Conservation (phyloP, 2,888 invertebrate species). For the Spodoptera littoralis region DNA sequence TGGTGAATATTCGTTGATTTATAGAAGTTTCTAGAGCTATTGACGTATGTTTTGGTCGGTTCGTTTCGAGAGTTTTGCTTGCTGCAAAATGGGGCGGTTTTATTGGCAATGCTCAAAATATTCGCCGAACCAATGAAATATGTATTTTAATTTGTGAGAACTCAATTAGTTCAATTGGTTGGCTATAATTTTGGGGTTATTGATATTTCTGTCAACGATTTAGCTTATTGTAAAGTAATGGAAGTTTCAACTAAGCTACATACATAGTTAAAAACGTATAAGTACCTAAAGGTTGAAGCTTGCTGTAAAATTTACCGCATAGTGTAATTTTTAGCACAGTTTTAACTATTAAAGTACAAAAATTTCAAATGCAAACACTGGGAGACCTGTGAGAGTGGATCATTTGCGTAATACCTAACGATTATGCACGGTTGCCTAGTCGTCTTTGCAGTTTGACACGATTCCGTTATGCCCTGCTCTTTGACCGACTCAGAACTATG, state of each 20-base stretch:
- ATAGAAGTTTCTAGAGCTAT: slow-evolving; percentile 13
- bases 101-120: background rate
- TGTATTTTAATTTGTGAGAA: background rate
- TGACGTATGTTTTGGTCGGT: slow-evolving; percentile 7
- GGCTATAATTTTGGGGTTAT: no score
- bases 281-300: no score
- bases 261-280: no score
- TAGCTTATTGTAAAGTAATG: no score
- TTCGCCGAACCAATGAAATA: background rate
- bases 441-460: slow-evolving; percentile 54
- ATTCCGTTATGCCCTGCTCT: slow-evolving; percentile 20
- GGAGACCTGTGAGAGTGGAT: slow-evolving; percentile 23
- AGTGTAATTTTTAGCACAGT: no score
- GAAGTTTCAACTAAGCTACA: no score
- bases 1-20: slow-evolving; percentile 42
- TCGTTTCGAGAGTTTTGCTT: slow-evolving; percentile 1
- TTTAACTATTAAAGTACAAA: background rate
- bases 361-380: slow-evolving; percentile 34
- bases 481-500: slow-evolving; percentile 24
- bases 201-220: no score
- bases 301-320: no score
- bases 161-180: background rate
- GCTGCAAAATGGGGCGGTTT: background rate
- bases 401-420: slow-evolving; percentile 53
- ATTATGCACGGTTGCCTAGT: slow-evolving; percentile 51